These are phyloP conservation scores for Peromyscus polionotus DNA, from an alignment of 2,113 vertebrate genomes.

Conservation along the genomic window DNA sequence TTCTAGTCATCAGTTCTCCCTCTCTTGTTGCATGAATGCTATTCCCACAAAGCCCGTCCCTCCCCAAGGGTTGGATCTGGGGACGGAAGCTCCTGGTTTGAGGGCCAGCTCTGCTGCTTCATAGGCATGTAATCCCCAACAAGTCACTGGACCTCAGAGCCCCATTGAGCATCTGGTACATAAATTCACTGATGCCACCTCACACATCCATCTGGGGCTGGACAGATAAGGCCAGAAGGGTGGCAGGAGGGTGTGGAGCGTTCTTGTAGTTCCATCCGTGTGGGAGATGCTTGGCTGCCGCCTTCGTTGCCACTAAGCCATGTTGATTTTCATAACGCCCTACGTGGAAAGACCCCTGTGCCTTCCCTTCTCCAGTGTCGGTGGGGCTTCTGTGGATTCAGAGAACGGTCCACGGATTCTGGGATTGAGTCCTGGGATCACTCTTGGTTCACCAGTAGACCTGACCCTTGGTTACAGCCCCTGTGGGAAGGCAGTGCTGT, in stretches of 20 bases:
- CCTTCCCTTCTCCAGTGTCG: not conserved
- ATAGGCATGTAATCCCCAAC: not conserved
- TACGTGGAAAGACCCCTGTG: not conserved
- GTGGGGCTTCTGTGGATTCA: not conserved
- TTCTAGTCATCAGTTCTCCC: not conserved
- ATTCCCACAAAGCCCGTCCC: not conserved
- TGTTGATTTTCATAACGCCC: not conserved
- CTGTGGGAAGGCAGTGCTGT: fast-evolving
- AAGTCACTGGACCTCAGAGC: not conserved
- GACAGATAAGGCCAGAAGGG: too few relatives aligned
- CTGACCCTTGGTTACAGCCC: not conserved
- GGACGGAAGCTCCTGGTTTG: not conserved
- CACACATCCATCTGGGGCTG: not conserved
- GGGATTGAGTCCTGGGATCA: fast-evolving
- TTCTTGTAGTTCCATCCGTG: not conserved
- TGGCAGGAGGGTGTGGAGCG: not conserved
- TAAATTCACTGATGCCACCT: not conserved
- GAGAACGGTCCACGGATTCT: not conserved
- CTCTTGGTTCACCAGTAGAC: not conserved
- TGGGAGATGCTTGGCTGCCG: not conserved
- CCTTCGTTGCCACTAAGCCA: not conserved
- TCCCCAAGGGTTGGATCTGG: not conserved
- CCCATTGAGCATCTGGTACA: not conserved
- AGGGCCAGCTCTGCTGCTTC: not conserved
- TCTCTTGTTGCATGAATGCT: not conserved